Base-by-base conservation (phyloP, 1,140 invertebrate genomes). In the Agraylea sexmaculata region DNA sequence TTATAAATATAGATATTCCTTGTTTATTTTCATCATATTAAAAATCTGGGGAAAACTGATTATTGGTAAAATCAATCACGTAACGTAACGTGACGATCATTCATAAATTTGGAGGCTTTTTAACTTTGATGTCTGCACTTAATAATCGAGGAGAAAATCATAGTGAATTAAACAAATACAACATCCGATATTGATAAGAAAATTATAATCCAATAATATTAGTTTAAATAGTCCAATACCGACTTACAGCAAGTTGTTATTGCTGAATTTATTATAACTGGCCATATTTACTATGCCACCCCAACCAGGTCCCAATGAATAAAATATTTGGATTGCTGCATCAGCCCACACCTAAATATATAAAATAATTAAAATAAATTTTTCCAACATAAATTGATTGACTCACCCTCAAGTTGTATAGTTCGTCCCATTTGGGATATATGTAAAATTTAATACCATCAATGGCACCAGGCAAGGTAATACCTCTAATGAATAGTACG, bases 321-420 rank as follows among this genome's bases (percentile, higher is more conserved):
- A 93, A 57, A 93, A 92, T 46, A 93, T 83, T 62, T 88, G 84
- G 5, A 88, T 78, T 0, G 88, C 88, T 4, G 89, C 89, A 60
- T 92, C 89, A 20, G 84, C 80, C 90, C 90, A 94, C 15, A 92
- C 87, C 82, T 88, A 25, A 42, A 33, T 10, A 17, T 17, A 16
- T 16, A 37, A 37, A 31, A 31, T 40, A 3, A 29, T 18, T 1
- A 15, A n/a, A n/a, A 18, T 10, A 30, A 42, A 39, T n/a, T 8
- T 16, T 10, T 23, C 33, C 16, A 25, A 17, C 21, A 30, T 28
- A 15, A 33, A 40, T 15, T 22, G 32, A 20, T 10, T 11, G 31
- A 32, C 45, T 53, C 56, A 75, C 73, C 57, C 73, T 74, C 16
- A 78, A 62, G 52, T 80, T 74, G 2, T 57, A 56, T 17, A 89